Percentiles rank a stretch among this genome's conserved stretches.
Evolutionary conservation across 2,797 vertebrate genomes (phyloP).

Genomic region (Hafferia zeledoni): DNA sequence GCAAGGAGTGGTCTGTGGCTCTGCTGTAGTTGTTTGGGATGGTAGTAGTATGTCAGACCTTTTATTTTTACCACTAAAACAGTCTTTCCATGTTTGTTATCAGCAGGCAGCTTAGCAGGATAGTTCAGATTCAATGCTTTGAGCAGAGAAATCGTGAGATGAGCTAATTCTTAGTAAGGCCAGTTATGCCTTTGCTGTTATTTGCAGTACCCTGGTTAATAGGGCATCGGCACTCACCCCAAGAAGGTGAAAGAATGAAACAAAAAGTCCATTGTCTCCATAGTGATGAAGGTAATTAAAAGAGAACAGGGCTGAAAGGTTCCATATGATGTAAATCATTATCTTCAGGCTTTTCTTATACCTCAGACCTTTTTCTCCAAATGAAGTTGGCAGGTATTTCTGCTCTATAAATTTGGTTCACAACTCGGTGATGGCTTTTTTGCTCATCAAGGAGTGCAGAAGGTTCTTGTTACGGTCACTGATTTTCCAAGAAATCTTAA

Average conservation of each 20-base stretch:
- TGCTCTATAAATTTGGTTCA: not conserved
- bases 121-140: not conserved
- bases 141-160: not conserved
- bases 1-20: not conserved
- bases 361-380: not conserved
- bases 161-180: not conserved
- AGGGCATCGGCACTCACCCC: not conserved
- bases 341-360: not conserved
- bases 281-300: constrained; percentile 31
- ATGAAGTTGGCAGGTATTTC: not conserved
- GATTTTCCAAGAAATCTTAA: constrained; percentile 27
- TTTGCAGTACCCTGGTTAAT: not conserved
- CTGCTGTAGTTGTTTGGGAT: not conserved
- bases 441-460: not conserved
- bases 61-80: not conserved
- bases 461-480: constrained; percentile 10
- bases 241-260: not conserved
- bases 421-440: not conserved
- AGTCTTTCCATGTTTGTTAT: not conserved
- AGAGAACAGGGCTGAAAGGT: not conserved
- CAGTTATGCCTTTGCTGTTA: not conserved
- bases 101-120: not conserved
- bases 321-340: constrained; percentile 15
- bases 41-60: not conserved
- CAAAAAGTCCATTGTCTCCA: not conserved